phyloP scores from a whole-genome alignment of 2,113 vertebrate genomes.

The Macaca fascicularis region DNA sequence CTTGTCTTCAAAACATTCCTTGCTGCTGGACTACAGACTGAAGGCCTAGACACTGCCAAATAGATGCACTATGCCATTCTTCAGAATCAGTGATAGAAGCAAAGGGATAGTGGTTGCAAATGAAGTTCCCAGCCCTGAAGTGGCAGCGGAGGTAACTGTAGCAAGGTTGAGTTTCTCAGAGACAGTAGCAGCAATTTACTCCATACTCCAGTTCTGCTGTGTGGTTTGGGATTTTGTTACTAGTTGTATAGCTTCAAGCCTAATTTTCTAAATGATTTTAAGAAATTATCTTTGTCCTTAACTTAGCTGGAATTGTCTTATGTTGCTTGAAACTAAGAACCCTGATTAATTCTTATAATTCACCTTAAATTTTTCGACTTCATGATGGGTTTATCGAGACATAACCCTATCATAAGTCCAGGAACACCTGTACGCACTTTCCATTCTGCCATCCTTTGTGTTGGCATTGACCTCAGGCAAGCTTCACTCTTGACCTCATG shows the following conservation, averaged over 20 bases:
- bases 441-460: neutral
- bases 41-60: neutral
- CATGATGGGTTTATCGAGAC: neutral
- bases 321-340: constrained; percentile 23
- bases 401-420: neutral
- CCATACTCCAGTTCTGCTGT: neutral
- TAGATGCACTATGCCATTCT: neutral
- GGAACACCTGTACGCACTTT: neutral
- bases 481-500: neutral
- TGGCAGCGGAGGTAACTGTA: accelerated
- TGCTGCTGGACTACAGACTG: neutral
- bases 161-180: neutral
- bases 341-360: neutral
- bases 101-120: neutral
- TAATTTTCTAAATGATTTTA: constrained; percentile 3
- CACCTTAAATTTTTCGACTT: neutral
- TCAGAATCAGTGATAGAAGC: neutral
- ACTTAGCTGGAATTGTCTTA: neutral
- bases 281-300: constrained; percentile 3
- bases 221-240: neutral
- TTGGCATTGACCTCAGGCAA: neutral
- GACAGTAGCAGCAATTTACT: neutral
- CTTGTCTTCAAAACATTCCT: neutral
- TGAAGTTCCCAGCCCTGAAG: neutral
- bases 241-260: neutral